phyloP scores from a whole-genome alignment of 2,797 vertebrate genomes.

The Tarsius wallacei region DNA sequence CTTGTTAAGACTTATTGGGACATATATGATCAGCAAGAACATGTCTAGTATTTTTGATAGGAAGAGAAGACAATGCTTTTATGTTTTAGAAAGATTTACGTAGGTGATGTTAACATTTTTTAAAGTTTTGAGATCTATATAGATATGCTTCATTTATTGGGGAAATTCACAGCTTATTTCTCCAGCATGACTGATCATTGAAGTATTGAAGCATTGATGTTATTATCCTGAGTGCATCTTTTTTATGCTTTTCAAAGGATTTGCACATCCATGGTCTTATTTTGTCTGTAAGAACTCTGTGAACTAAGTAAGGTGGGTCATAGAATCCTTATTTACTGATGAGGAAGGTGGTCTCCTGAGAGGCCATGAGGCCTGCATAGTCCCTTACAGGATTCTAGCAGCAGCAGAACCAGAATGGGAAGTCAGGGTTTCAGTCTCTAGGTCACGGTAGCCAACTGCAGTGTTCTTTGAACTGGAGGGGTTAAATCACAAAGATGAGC shows the following conservation, averaged over 20 bases:
- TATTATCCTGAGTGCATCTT: rapidly evolving
- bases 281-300: not conserved
- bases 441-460: not conserved
- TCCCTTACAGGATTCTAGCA: not conserved
- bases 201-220: no score
- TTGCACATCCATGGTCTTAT: not conserved
- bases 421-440: not conserved
- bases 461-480: not conserved
- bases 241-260: not conserved
- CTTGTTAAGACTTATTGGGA: not conserved
- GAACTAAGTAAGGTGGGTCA: not conserved
- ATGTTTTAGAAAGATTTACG: not conserved
- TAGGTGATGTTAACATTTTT: not conserved
- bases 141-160: not conserved
- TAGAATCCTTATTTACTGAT: not conserved
- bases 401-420: not conserved
- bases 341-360: not conserved
- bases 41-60: not conserved
- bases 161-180: not conserved
- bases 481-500: not conserved
- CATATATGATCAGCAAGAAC: not conserved
- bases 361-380: not conserved
- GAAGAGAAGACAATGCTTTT: not conserved
- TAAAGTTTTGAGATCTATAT: not conserved
- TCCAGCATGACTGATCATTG: not conserved